Evolutionary conservation across 2,797 vertebrate genomes (phyloP).

Genomic region (Tokudaia tokunoshimensis): DNA sequence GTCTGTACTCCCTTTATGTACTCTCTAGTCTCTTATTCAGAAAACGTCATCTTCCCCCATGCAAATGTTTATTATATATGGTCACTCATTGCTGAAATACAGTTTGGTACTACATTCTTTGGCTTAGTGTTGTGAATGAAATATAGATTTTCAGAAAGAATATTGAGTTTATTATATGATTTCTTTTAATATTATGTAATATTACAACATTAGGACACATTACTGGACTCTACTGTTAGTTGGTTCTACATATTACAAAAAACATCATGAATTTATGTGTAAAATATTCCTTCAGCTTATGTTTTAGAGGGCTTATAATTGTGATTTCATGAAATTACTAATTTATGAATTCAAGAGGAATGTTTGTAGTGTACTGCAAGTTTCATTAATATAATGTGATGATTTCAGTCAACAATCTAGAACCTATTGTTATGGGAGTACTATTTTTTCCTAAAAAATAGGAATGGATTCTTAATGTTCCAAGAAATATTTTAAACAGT

Average conservation of each 20-base stretch:
- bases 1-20: rapidly evolving
- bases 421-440: too few species aligned
- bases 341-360: neutral
- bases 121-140: neutral
- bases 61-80: neutral
- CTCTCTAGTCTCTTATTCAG: neutral
- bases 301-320: neutral
- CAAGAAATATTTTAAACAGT: neutral
- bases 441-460: neutral
- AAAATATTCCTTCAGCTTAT: neutral
- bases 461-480: neutral
- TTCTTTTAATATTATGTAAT: neutral
- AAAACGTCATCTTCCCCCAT: neutral
- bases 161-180: neutral
- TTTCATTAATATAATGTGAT: neutral
- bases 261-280: neutral
- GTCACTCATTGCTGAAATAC: neutral
- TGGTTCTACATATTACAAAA: neutral
- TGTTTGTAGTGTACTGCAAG: neutral
- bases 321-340: neutral
- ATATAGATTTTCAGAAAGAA: neutral
- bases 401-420: neutral
- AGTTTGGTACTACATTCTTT: neutral
- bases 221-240: neutral
- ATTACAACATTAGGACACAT: neutral